A percentile compares a stretch with the other conserved stretches of the same genome.
Conservation (phyloP, 2,888 invertebrate genomes). For the Tipula unca region DNA sequence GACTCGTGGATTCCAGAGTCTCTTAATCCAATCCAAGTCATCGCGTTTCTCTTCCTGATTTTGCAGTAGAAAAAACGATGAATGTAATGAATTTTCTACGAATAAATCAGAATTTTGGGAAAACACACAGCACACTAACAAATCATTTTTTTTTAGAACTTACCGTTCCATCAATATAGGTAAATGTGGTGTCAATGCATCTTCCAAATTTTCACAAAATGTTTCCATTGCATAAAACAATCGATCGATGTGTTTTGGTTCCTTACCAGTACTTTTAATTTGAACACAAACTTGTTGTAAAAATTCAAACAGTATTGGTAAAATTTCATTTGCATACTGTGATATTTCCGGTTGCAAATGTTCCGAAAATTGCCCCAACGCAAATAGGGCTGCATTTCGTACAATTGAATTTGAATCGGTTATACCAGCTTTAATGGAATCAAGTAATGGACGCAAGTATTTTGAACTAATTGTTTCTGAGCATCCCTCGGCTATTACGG, state of each 20-base stretch:
- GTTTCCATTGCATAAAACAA: conserved; percentile 74
- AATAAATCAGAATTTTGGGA: neutral
- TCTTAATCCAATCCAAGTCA: neutral
- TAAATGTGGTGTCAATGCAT: conserved; percentile 61
- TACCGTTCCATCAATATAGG: conserved; percentile 60
- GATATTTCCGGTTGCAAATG: conserved; percentile 72
- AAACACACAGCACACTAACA: neutral
- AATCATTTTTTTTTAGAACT: neutral
- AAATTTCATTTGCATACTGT: conserved; percentile 57
- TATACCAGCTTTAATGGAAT: conserved; percentile 62
- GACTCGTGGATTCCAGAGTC: neutral
- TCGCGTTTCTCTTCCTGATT: neutral
- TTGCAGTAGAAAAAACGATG: conserved; percentile 15
- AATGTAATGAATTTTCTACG: neutral
- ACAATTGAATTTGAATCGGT: conserved; percentile 54
- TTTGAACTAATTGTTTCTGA: conserved; percentile 63
- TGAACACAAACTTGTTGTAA: conserved; percentile 51
- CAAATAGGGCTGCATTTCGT: conserved; percentile 67
- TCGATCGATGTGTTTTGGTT: conserved; percentile 56
- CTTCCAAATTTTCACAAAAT: conserved; percentile 68
- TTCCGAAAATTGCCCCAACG: conserved; percentile 73
- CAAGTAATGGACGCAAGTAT: conserved; percentile 59
- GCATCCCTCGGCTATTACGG: conserved; percentile 70
- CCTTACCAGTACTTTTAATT: conserved; percentile 47
- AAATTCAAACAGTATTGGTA: conserved; percentile 65